Evolutionary conservation across 2,113 vertebrate species (phyloP).

Genomic region (Otocyon megalotis): DNA sequence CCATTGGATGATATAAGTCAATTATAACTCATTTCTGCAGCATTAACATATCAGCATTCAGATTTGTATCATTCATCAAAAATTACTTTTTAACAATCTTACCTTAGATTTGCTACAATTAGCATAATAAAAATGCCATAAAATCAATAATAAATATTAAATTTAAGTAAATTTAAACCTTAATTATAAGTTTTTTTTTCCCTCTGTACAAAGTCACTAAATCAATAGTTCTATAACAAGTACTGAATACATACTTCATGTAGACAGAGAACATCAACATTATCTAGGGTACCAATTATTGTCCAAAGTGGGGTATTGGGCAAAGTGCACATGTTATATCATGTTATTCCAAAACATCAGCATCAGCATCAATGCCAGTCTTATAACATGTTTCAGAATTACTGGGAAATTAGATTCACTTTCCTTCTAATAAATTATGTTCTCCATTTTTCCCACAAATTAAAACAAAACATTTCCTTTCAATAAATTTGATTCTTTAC

Average conservation of each 20-base stretch:
- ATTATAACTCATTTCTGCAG: background rate
- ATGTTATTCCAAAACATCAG: background rate
- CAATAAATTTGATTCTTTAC: background rate
- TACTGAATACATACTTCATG: background rate
- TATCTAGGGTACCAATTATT: background rate
- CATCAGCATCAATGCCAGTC: no score
- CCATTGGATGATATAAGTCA: background rate
- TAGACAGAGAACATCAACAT: background rate
- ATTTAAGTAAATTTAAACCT: background rate
- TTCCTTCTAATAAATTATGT: background rate
- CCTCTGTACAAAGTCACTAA: background rate
- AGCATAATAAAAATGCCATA: background rate
- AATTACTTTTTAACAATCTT: background rate
- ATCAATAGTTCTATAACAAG: background rate
- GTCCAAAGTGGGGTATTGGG: background rate
- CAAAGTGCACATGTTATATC: background rate
- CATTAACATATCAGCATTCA: background rate
- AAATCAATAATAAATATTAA: background rate
- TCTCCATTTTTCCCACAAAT: background rate
- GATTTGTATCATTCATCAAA: background rate
- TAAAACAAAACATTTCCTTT: background rate
- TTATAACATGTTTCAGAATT: background rate
- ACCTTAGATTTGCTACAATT: background rate
- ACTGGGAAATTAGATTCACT: background rate
- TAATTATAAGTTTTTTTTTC: background rate